Conservation (phyloP, 2,113 vertebrate genomes). For the Apeltes quadracus region DNA sequence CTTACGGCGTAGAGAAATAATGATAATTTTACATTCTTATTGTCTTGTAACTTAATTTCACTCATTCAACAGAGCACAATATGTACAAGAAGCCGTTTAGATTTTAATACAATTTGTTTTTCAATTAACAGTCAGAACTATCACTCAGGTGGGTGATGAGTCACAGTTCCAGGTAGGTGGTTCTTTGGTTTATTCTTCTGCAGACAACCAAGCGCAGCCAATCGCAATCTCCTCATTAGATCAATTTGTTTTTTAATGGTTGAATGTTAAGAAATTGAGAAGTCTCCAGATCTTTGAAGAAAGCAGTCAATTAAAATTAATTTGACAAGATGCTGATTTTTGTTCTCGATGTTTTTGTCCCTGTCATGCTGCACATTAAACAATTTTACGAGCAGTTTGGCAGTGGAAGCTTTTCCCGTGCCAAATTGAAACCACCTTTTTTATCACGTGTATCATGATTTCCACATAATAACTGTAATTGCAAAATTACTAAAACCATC, state of each 20-base stretch:
- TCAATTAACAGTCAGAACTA: constrained; percentile 22
- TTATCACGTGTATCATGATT: background rate
- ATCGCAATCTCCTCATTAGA: constrained; percentile 5
- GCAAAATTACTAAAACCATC: background rate
- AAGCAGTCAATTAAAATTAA: constrained; percentile 47
- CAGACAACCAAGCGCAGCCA: constrained; percentile 17
- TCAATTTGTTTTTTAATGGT: constrained; percentile 21
- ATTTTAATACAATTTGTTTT: constrained; percentile 30
- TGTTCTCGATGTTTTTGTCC: constrained; percentile 24
- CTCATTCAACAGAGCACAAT: background rate
- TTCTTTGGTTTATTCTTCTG: constrained; percentile 16
- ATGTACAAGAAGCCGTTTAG: constrained; percentile 5
- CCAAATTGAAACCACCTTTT: background rate
- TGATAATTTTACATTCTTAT: background rate
- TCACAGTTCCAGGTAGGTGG: constrained; percentile 35
- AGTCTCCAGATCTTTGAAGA: constrained; percentile 20
- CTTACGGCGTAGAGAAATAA: constrained; percentile 5
- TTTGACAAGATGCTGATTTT: constrained; percentile 20
- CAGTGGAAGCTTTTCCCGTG: background rate
- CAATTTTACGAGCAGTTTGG: background rate
- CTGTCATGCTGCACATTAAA: constrained; percentile 2
- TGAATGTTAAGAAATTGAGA: constrained; percentile 18
- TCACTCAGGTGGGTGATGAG: constrained; percentile 8
- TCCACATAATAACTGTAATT: background rate
- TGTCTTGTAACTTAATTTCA: constrained; percentile 13